These are phyloP conservation scores for Cancer borealis DNA, from an alignment of 2,888 invertebrate species.

Conservation along the genomic window DNA sequence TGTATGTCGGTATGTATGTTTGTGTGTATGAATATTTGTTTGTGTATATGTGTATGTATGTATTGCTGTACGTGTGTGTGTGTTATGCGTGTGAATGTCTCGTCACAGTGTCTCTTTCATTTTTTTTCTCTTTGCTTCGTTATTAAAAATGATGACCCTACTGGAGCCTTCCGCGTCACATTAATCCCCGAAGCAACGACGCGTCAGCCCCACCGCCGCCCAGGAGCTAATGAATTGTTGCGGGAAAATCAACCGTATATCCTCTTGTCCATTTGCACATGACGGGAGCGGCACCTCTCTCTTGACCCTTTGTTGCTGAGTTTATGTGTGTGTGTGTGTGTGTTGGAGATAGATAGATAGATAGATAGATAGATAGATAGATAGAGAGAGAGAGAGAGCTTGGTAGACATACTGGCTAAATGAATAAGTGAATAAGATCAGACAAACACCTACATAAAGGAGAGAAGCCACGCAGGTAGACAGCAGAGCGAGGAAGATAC, in stretches of 20 bases:
- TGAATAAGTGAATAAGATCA: background rate
- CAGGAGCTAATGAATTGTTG: background rate
- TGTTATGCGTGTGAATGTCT: background rate
- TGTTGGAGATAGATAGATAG: background rate
- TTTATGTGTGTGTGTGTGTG: too few species aligned
- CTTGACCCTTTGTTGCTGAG: background rate
- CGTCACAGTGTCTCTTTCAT: conserved; percentile 11
- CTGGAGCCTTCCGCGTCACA: background rate
- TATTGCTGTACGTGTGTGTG: background rate
- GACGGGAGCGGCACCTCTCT: background rate
- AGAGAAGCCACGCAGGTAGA: background rate
- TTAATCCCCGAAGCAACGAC: too few species aligned
- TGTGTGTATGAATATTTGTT: background rate
- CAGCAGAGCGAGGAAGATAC: too few species aligned
- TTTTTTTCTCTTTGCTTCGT: background rate
- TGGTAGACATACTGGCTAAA: too few species aligned
- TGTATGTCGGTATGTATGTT: background rate
- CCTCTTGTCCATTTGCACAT: conserved; percentile 2
- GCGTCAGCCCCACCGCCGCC: background rate
- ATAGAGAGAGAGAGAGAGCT: too few species aligned
- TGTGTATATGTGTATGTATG: background rate
- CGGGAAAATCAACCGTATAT: background rate
- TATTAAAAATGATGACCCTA: conserved; percentile 20
- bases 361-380: background rate
- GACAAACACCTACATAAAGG: background rate